phyloP scores from a whole-genome alignment of 2,797 vertebrate species.

The Botia almorhae region DNA sequence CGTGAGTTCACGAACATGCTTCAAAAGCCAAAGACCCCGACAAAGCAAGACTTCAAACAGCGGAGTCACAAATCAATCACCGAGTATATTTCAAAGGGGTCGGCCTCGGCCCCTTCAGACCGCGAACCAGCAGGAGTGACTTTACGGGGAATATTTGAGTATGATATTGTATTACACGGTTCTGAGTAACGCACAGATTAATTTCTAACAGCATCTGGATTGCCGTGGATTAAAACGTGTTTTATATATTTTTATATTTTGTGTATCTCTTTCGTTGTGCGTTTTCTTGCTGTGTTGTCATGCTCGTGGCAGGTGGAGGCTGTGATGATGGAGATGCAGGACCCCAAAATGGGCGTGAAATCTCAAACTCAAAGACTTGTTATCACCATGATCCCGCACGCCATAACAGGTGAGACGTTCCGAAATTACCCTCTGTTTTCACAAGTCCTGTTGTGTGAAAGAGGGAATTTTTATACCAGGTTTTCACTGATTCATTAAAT shows the following conservation, averaged over 20 bases:
- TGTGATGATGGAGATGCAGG: conserved; percentile 94
- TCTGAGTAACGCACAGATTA: not conserved
- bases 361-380: conserved; percentile 88
- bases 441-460: not conserved
- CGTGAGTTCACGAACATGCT: conserved; percentile 68
- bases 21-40: conserved; percentile 69
- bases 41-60: conserved; percentile 75
- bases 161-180: not conserved
- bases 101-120: conserved; percentile 31
- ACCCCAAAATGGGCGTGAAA: conserved; percentile 85
- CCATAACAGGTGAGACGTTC: conserved; percentile 82
- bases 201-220: not conserved
- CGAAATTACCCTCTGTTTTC: not conserved
- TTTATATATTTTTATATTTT: not conserved
- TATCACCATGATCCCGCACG: conserved; percentile 88
- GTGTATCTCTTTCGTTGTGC: conserved; percentile 3
- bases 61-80: conserved; percentile 63
- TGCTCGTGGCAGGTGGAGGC: conserved; percentile 81
- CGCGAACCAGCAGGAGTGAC: conserved; percentile 43
- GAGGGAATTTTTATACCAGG: not conserved
- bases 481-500: not conserved
- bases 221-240: not conserved
- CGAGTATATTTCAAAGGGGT: conserved; percentile 62
- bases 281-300: conserved; percentile 7
- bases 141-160: conserved; percentile 32